A percentile compares a stretch with the other conserved stretches of the same genome.
Conservation (phyloP, 1,140 invertebrate species). For the Saccostrea cuccullata region DNA sequence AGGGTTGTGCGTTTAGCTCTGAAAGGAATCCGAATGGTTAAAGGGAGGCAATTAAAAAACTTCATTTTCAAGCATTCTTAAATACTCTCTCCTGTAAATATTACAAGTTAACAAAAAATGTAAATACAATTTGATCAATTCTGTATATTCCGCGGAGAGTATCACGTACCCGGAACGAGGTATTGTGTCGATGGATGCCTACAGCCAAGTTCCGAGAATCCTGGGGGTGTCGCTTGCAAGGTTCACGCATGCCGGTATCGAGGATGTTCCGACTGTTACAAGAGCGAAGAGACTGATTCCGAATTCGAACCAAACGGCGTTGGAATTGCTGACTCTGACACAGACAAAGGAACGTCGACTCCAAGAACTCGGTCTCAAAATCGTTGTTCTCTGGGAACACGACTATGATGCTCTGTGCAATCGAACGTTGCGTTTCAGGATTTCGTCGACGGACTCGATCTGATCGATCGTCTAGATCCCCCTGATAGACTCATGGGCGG, state of each 20-base stretch:
- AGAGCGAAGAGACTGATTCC: background rate
- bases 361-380: constrained; percentile 36
- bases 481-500: too few relatives aligned
- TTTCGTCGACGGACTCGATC: too few relatives aligned
- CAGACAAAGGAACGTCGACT: constrained; percentile 31
- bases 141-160: constrained; percentile 37
- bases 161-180: constrained; percentile 20
- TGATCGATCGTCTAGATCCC: too few relatives aligned
- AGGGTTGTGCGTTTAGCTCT: too few relatives aligned
- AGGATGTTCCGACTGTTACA: constrained; percentile 60
- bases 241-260: constrained; percentile 64
- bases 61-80: too few relatives aligned
- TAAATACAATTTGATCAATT: too few relatives aligned
- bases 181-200: constrained; percentile 53
- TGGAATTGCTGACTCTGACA: constrained; percentile 53
- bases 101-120: too few relatives aligned
- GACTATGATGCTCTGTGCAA: too few relatives aligned
- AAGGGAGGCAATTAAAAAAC: too few relatives aligned
- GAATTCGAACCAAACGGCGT: constrained; percentile 16
- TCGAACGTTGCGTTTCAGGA: too few relatives aligned
- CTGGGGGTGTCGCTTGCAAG: constrained; percentile 48
- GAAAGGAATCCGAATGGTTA: too few relatives aligned
- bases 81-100: too few relatives aligned
- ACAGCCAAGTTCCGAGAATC: background rate
- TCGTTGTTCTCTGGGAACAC: constrained; percentile 48